phyloP scores from a whole-genome alignment of 2,113 vertebrate genomes.

The Carassius gibelio region DNA sequence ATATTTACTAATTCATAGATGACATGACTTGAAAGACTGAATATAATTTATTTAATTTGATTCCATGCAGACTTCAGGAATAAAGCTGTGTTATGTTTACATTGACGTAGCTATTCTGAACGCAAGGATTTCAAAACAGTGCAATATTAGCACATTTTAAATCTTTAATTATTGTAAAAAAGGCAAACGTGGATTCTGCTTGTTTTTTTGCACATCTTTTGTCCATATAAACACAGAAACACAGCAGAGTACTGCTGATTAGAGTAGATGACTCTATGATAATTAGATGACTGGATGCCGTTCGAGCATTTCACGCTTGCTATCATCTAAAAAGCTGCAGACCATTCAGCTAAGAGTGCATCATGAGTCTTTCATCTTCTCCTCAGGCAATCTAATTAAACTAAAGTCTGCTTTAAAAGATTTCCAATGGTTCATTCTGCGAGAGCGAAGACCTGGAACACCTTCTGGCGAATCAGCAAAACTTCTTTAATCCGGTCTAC shows the following conservation, averaged over 20 bases:
- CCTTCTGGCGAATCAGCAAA: background rate
- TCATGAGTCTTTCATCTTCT: background rate
- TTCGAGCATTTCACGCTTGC: background rate
- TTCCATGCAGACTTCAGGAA: background rate
- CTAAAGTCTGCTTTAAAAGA: slow-evolving; percentile 7
- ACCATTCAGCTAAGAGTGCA: background rate
- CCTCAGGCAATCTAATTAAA: slow-evolving; percentile 27
- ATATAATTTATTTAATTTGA: background rate
- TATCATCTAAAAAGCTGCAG: background rate
- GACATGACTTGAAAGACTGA: background rate
- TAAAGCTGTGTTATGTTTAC: background rate
- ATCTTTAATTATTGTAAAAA: background rate
- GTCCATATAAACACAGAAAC: background rate
- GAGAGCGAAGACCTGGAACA: background rate
- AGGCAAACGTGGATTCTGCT: background rate
- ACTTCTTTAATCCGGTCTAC: background rate
- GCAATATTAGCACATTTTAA: background rate
- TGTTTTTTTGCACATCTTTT: background rate
- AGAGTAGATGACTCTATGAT: slow-evolving; percentile 1
- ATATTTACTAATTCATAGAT: background rate
- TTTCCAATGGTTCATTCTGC: background rate
- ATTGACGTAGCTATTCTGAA: background rate
- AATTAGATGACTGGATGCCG: slow-evolving; percentile 1
- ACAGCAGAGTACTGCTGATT: background rate
- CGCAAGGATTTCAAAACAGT: background rate